These are phyloP conservation scores for Macrophya alboannulata DNA, from an alignment of 2,888 invertebrate genomes.

Conservation along the genomic window DNA sequence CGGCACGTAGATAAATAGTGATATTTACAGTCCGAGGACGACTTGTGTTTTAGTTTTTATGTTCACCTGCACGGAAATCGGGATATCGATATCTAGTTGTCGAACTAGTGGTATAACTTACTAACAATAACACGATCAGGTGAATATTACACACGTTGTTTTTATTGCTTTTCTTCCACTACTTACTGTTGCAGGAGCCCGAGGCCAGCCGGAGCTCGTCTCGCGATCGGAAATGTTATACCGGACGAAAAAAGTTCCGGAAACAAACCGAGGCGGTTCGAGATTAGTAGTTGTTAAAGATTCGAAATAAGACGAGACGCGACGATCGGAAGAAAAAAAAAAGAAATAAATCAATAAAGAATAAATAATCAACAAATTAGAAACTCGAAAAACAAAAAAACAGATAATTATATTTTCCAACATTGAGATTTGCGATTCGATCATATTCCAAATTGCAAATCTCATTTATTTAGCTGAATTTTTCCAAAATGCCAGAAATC, in stretches of 20 bases:
- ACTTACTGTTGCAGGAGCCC: slow-evolving; percentile 10
- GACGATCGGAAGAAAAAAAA: background rate
- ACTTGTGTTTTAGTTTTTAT: background rate
- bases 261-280: slow-evolving; percentile 21
- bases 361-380: background rate
- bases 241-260: slow-evolving; percentile 22
- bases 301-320: background rate
- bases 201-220: background rate
- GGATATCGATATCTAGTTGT: background rate
- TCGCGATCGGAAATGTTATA: slow-evolving; percentile 49
- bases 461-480: background rate
- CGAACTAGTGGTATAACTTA: background rate
- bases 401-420: background rate
- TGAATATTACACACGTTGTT: background rate
- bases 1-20: background rate
- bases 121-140: background rate
- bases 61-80: background rate
- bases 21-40: background rate
- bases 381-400: background rate
- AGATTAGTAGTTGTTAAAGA: slow-evolving; percentile 23
- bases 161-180: background rate
- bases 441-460: background rate
- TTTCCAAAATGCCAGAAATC: slow-evolving; percentile 42
- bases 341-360: too few relatives aligned
- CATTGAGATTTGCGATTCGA: background rate